Base-by-base conservation (phyloP, 2,113 vertebrate species). In the Hiodon alosoides region DNA sequence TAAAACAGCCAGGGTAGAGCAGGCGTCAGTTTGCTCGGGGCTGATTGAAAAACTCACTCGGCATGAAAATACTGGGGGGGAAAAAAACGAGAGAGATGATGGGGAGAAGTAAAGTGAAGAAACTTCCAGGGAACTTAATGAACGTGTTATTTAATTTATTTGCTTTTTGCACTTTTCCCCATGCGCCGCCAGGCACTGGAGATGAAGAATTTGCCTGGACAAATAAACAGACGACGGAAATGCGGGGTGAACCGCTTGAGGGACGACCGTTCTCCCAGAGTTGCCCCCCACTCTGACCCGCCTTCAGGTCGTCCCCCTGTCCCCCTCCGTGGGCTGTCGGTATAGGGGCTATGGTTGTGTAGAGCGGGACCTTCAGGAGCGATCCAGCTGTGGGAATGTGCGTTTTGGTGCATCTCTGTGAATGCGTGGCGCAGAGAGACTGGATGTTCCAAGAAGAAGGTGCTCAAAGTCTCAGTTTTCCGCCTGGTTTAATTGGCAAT, bases 61-160 rank as follows among this genome's bases (percentile, higher is more conserved):
- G 62, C 73, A 62, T 68, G 67, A 82, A 81, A 83, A 81, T 82
- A 55, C 55, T 65, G 58, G 4, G 0, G 0, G 31, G 31, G 31
- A 31, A 31, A 31, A 69, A 71, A 71, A 70, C 17, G 73, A 75
- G 73, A 67, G 7, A 13, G 73, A 67, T 14, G 51, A 48, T 4
- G 9, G 31, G 64, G 46, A 10, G 73, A 80, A 76, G 80, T 57
- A 66, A 47, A 58, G 77, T 76, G 83, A 73, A 81, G 80, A 79
- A 87, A 87, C 74, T 85, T 77, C 81, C 79, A 79, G 81, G 57
- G 79, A 81, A 88, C 78, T 82, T 85, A 84, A 89, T 87, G 77
- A 85, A 87, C 86, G 83, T 85, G 16, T 79, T 83, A 78, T 78
- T 60, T 72, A 71, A 62, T 60, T 52, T 67, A 72, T 79, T 62